A percentile compares a stretch with the other conserved stretches of the same genome.
Evolutionary conservation across 2,113 vertebrate species (phyloP).

Genomic region (Castor canadensis): DNA sequence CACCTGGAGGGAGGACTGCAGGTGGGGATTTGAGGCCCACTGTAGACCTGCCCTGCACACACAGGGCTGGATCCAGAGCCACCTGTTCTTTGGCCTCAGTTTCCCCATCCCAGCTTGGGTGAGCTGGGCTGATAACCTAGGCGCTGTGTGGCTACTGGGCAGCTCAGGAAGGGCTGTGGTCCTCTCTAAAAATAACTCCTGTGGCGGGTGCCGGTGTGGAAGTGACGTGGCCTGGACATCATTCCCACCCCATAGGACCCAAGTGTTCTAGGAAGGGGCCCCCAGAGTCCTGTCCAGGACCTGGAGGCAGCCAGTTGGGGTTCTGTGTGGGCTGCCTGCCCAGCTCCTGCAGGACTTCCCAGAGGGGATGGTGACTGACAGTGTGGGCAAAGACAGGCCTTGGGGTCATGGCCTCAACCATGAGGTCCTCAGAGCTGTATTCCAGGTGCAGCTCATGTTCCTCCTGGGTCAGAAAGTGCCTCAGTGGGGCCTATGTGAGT

Average conservation of each 20-base stretch:
- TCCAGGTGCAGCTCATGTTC: background rate
- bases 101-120: background rate
- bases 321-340: background rate
- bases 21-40: rapidly evolving
- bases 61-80: rapidly evolving
- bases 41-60: rapidly evolving
- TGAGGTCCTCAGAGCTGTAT: rapidly evolving
- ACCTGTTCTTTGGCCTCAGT: background rate
- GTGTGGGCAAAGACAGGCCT: background rate
- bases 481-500: background rate
- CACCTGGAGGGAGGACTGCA: background rate
- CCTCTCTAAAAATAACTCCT: slow-evolving; percentile 49
- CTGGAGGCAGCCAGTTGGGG: background rate
- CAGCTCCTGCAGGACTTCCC: background rate
- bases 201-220: background rate
- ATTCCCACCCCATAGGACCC: background rate
- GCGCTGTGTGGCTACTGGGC: background rate
- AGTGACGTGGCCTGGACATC: background rate
- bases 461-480: too few species aligned
- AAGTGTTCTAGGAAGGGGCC: background rate
- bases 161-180: slow-evolving; percentile 61
- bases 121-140: rapidly evolving
- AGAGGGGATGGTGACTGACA: background rate
- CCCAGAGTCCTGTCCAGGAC: background rate
- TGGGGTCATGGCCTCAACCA: background rate